Conservation (phyloP, 2,888 invertebrate genomes). For the Terebella lapidaria region DNA sequence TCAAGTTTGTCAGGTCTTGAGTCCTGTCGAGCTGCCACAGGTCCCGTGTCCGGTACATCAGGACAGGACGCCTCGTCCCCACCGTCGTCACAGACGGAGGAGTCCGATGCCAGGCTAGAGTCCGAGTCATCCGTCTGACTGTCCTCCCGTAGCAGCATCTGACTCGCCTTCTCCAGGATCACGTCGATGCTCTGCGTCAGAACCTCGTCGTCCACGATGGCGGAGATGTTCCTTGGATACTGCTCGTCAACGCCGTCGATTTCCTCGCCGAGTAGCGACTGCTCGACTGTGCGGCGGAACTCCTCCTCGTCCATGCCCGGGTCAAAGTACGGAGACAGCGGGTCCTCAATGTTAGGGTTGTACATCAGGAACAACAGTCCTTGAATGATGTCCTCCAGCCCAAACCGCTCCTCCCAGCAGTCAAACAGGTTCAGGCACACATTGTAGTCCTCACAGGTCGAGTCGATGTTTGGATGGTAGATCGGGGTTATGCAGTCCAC, state of each 20-base stretch:
- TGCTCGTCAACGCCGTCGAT: neutral
- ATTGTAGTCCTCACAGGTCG: slow-evolving; percentile 20
- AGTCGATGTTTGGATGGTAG: slow-evolving; percentile 86
- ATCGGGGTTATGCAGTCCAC: slow-evolving; percentile 92
- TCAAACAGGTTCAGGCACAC: slow-evolving; percentile 38
- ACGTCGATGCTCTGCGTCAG: neutral
- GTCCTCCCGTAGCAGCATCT: no score
- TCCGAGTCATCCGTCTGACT: no score
- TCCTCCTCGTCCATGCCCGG: slow-evolving; percentile 14
- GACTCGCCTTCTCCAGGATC: neutral
- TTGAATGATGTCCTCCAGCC: slow-evolving; percentile 34
- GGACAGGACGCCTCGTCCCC: no score
- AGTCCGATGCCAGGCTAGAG: no score
- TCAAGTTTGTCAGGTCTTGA: no score
- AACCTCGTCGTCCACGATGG: neutral
- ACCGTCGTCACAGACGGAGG: no score
- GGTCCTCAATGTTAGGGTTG: slow-evolving; percentile 36
- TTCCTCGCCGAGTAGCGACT: neutral
- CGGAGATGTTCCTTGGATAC: neutral
- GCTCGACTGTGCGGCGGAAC: neutral
- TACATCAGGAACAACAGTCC: slow-evolving; percentile 39
- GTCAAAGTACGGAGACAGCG: slow-evolving; percentile 30
- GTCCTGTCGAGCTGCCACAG: no score
- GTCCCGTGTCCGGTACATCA: no score
- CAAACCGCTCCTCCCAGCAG: slow-evolving; percentile 31